Evolutionary conservation across 2,797 vertebrate genomes (phyloP), one percentile per base, ranked within the genome.

Genomic region (Pogonophryne albipinna): DNA sequence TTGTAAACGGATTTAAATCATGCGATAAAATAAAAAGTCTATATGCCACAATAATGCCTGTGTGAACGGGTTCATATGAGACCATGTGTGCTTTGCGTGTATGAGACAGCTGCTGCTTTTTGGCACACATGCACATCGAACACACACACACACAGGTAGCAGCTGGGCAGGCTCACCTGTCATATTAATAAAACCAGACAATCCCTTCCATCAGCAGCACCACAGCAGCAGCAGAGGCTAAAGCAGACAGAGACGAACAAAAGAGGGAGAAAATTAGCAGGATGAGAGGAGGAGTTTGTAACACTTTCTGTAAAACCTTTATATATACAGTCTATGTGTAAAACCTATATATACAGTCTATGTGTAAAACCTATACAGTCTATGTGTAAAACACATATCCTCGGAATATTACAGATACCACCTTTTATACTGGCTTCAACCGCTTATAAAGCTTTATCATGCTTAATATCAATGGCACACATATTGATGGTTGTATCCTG

Each of bases 81-180:
- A 87, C 80, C 78, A 34, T 85, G 82, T 84, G 85, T 89, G 84
- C 80, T 42, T 91, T 85, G 87, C 88, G 88, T 91, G 91, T 84
- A 64, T 87, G 81, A 85, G 89, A 82, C 93, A 95, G 94, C 93
- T 92, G 94, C 91, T 78, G 89, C 83, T 85, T 74, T 84, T 79
- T 84, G 83, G 77, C 76, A 74, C 81, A 53, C 72, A 71, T 60
- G 51, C 60, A 55, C 71, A 59, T 38, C 9, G 34, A 38, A 1
- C 34, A 38, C 34, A 38, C 34, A 38, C 34, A 38, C 79, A 78
- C 85, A 55, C 92, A 95, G 93, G 93, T 91, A 94, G 93, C 95
- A 94, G 94, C 94, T 95, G 94, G 89, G 79, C 80, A 69, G 87
- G 87, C 92, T 95, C 94, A 95, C 93, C 94, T 95, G 94, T 94